Evolutionary conservation across 2,888 invertebrate species (phyloP), one percentile per base, ranked within the genome.

Genomic region (Eurois occulta): DNA sequence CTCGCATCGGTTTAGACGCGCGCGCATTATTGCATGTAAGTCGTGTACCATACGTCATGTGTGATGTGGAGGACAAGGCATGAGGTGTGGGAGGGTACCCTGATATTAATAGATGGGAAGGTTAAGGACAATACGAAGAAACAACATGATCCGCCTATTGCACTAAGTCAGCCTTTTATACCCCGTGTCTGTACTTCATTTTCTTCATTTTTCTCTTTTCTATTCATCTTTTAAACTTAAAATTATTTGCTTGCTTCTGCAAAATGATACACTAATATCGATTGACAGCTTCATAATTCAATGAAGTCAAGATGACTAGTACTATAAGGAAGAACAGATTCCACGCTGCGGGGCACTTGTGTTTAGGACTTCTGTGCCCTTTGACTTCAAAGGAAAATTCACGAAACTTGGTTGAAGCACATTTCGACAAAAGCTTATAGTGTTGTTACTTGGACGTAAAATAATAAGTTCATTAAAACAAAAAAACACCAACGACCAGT

Each of bases 21-120:
- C 76, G 90, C 89, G 90, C 91, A 88, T 89, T 90, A 89, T 89
- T 89, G 89, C 90, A 84, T 89, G 88, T 87, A 85, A 75, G 75
- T 65, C 72, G 32, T 66, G 72, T 73, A 73, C 86, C 86, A 87
- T 80, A 81, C 86, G 84, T 83, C 83, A 84, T 72, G 73, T 75
- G 43, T 75, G 28, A 58, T 48, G 73, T 79, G 41, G 24, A 72
- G 81, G 8, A 35, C 75, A 68, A 78, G 66, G 55, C 7, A 83
- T 21, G 48, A 69, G 48, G 24, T 24, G 10, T 1, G 4, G 32
- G 32, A 8, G 48, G 48, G 24, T 28, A 13, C 28, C 28, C 13
- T 16, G 7, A 13, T 28, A 21, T 4, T 41, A 28, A 71, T 10
- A 24, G 11, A 65, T 4, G n/a, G n/a, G 1, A 7, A 65, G 41